These are phyloP conservation scores for Hermatobates lingyangjiaoensis DNA, from an alignment of 1,140 invertebrate species.

Conservation along the genomic window DNA sequence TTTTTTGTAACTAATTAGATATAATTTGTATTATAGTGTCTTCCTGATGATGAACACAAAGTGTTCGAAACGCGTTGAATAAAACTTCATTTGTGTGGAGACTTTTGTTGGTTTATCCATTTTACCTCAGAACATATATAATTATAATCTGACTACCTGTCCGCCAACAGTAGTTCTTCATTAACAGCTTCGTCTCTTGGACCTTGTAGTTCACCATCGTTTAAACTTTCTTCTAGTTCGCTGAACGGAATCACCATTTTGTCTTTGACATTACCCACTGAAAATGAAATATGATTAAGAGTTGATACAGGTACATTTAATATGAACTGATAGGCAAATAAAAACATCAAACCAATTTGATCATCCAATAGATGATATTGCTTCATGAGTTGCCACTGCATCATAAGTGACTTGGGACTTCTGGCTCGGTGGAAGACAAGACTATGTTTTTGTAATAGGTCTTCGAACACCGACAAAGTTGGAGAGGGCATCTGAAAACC, in stretches of 20 bases:
- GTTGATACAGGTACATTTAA: neutral
- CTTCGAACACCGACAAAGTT: constrained; percentile 60
- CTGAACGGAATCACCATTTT: constrained; percentile 37
- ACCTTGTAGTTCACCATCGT: constrained; percentile 64
- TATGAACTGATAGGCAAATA: neutral
- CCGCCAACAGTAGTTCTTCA: constrained; percentile 41
- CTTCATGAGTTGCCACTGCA: constrained; percentile 84
- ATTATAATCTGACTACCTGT: constrained; percentile 40
- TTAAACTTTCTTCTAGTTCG: constrained; percentile 77
- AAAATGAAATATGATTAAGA: constrained; percentile 1
- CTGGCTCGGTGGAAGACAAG: constrained; percentile 71
- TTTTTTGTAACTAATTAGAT: too few species aligned
- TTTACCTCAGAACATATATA: too few species aligned
- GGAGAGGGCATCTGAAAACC: constrained; percentile 37
- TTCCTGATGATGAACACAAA: too few species aligned
- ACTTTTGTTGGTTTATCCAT: too few species aligned
- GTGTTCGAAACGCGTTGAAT: too few species aligned
- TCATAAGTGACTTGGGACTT: constrained; percentile 64
- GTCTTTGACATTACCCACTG: constrained; percentile 11
- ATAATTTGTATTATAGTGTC: too few species aligned
- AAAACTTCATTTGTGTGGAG: too few species aligned
- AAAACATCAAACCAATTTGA: constrained; percentile 47
- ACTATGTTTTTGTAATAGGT: constrained; percentile 66
- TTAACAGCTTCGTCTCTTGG: constrained; percentile 56
- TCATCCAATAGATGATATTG: constrained; percentile 83